Evolutionary conservation across 2,888 invertebrate genomes (phyloP).

Genomic region (Pristionchus entomophagus): DNA sequence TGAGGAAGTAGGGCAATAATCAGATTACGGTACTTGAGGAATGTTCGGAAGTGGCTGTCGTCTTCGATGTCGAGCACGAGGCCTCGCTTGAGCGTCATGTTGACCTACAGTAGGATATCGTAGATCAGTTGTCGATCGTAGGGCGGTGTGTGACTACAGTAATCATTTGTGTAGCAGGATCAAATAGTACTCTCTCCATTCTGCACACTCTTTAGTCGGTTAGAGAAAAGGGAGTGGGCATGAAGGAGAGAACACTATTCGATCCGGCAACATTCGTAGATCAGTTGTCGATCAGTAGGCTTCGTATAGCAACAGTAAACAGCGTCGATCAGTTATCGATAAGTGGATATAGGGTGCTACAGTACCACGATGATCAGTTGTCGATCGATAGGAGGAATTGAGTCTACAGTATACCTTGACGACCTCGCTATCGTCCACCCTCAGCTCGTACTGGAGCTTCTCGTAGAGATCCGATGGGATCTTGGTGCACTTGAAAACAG

Average conservation of each 20-base stretch:
- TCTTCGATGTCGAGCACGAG: constrained; percentile 34
- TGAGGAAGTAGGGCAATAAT: too few relatives aligned
- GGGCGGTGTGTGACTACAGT: neutral
- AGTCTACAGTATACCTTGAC: constrained; percentile 25
- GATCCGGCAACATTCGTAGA: too few relatives aligned
- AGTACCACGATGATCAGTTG: neutral
- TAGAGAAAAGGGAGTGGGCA: too few relatives aligned
- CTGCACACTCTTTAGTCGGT: too few relatives aligned
- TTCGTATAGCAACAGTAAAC: too few relatives aligned
- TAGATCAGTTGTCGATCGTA: neutral
- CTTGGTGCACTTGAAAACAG: constrained; percentile 1
- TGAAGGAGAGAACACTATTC: too few relatives aligned
- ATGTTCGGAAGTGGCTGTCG: constrained; percentile 17
- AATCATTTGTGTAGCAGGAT: neutral
- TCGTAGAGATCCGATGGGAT: neutral
- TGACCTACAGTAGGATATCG: neutral
- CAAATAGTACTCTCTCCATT: too few relatives aligned
- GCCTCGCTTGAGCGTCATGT: constrained; percentile 36
- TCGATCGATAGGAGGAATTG: neutral
- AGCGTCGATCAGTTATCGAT: neutral
- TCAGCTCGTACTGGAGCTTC: neutral
- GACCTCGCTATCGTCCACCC: neutral
- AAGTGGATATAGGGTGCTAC: too few relatives aligned
- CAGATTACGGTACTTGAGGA: neutral
- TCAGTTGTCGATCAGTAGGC: neutral